Conservation (phyloP, 2,113 vertebrate genomes). For the Rhinichthys klamathensis region DNA sequence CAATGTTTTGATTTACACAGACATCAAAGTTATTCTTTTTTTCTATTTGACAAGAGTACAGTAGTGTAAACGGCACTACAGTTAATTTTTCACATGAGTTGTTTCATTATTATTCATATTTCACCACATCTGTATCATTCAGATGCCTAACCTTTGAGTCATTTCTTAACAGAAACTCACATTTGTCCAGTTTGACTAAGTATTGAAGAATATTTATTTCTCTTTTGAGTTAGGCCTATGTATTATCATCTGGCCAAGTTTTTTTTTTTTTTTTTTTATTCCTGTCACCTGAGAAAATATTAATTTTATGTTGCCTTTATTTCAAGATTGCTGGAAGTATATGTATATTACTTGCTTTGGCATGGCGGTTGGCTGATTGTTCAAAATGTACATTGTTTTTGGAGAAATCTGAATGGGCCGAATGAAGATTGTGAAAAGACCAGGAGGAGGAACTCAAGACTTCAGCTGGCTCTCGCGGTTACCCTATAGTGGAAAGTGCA, state of each 20-base stretch:
- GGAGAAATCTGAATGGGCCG: conserved; percentile 52
- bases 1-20: conserved; percentile 58
- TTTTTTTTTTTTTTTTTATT: conserved; percentile 7
- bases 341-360: conserved; percentile 60
- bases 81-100: conserved; percentile 13
- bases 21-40: background rate
- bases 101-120: conserved; percentile 13
- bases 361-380: conserved; percentile 62
- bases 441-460: conserved; percentile 38
- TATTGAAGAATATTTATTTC: conserved; percentile 53
- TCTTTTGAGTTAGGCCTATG: background rate
- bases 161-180: conserved; percentile 17
- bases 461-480: conserved; percentile 60
- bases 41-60: background rate
- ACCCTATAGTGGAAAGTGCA: conserved; percentile 75
- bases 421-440: conserved; percentile 55
- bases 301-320: conserved; percentile 75
- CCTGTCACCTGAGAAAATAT: conserved; percentile 69
- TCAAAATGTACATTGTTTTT: conserved; percentile 56
- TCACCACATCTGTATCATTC: conserved; percentile 11
- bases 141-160: conserved; percentile 21
- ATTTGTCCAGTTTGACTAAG: background rate
- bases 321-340: conserved; percentile 69
- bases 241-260: conserved; percentile 62
- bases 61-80: conserved; percentile 8